These are phyloP conservation scores for Margaritifera margaritifera DNA, from an alignment of 2,888 invertebrate species.

Conservation along the genomic window DNA sequence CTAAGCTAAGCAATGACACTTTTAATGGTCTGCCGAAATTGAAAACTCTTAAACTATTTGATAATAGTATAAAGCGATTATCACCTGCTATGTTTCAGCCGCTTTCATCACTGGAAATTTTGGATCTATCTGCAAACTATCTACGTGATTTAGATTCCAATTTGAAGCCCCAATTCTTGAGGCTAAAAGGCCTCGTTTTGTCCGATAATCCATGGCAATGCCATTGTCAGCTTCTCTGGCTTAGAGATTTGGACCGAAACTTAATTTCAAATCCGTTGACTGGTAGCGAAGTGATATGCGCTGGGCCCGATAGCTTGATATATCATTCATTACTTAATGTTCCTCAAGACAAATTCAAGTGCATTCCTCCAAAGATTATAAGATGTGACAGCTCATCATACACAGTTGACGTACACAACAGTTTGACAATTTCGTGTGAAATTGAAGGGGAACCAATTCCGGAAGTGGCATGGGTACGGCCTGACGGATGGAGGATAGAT, in stretches of 20 bases:
- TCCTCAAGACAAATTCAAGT: conserved; percentile 33
- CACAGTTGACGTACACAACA: conserved; percentile 24
- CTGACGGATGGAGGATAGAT: conserved; percentile 28
- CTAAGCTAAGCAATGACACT: conserved; percentile 19
- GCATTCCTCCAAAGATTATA: conserved; percentile 40
- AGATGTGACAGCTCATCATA: conserved; percentile 29
- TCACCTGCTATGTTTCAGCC: conserved; percentile 28
- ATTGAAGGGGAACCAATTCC: conserved; percentile 47
- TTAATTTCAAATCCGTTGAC: conserved; percentile 24
- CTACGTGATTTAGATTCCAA: conserved; percentile 33
- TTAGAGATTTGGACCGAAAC: conserved; percentile 29
- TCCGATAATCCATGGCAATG: conserved; percentile 50
- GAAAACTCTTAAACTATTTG: conserved; percentile 36
- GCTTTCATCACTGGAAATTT: conserved; percentile 21
- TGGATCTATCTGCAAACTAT: conserved; percentile 43
- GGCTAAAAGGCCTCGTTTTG: conserved; percentile 30
- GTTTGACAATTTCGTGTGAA: conserved; percentile 30
- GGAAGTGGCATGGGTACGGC: conserved; percentile 37
- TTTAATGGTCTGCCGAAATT: conserved; percentile 32
- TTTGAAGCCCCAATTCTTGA: conserved; percentile 28
- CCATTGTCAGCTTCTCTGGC: conserved; percentile 48
- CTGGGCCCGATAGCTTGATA: conserved; percentile 33
- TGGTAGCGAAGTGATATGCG: conserved; percentile 35
- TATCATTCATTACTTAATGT: conserved; percentile 34
- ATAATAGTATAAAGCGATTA: conserved; percentile 30